Base-by-base conservation (phyloP, 2,113 vertebrate species). In the human region DNA sequence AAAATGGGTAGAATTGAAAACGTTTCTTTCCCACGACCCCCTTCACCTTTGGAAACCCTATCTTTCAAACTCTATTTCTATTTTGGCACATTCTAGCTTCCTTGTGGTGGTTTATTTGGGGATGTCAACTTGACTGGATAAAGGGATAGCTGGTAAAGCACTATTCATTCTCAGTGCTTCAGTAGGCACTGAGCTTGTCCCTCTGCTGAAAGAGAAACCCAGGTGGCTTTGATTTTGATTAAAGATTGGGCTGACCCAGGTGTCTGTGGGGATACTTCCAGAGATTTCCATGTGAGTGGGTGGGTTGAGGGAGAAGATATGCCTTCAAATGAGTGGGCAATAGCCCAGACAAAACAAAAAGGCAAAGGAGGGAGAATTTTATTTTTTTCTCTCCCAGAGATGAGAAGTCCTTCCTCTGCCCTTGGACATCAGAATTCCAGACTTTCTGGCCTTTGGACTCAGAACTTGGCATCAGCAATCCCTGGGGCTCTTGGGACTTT, bases 161-260 rank as follows among this genome's bases (percentile, higher is more conserved):
- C 38, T 81, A 12, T 32, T 70, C 38, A 89, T 72, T 40, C 30
- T 59, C 35, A 40, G 0, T 61, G 40, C 40, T 89, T 50, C 66
- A 61, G 35, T 25, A 40, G 40, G 23, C n/a, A 40, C 11, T 20
- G 1, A 16, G 12, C 2, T 25, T n/a, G 2, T 16, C 3, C 1
- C 57, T 43, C 25, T 35, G 6, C 18, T 48, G 30, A 52, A 68
- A 27, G 16, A 6, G 38, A 30, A 17, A n/a, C 25, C n/a, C 40
- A 48, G 30, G 25, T 48, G 16, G 20, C 52, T 68, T 66, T 87
- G 32, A 2, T 70, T 79, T 57, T 27, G 30, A 32, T 48, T 18
- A 5, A 18, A 30, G 10, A 22, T 3, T n/a, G 48, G 38, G 50
- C 3, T 70, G 14, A 2, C 40, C 45, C 14, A 64, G 8, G 23